phyloP scores from a whole-genome alignment of 2,113 vertebrate genomes.

The Scophthalmus maximus region DNA sequence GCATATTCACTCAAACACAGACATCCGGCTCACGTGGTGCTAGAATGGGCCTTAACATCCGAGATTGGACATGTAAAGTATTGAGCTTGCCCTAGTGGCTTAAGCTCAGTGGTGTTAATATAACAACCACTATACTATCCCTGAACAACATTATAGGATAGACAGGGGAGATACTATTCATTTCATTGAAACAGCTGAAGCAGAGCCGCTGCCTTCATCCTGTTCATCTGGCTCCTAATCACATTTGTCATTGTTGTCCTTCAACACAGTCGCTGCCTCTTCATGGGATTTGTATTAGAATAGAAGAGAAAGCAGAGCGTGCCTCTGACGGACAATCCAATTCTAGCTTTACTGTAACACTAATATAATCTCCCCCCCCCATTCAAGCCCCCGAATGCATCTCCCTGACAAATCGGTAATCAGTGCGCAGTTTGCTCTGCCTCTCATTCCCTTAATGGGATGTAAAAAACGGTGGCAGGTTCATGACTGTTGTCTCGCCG shows the following conservation, averaged over 20 bases:
- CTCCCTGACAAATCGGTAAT: conserved; percentile 46
- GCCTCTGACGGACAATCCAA: conserved; percentile 32
- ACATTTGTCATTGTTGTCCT: conserved; percentile 45
- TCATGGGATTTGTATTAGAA: conserved; percentile 20
- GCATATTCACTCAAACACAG: conserved; percentile 6
- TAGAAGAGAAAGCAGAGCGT: conserved; percentile 12
- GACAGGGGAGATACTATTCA: not conserved
- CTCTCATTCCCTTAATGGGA: conserved; percentile 38
- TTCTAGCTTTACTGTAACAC: conserved; percentile 47
- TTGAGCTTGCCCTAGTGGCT: not conserved
- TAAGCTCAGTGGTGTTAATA: not conserved
- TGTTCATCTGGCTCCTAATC: conserved; percentile 36
- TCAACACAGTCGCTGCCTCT: conserved; percentile 27
- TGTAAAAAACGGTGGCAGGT: conserved; percentile 35
- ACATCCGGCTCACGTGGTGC: conserved; percentile 7
- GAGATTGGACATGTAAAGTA: not conserved
- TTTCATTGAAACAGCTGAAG: conserved; percentile 10
- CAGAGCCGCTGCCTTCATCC: conserved; percentile 4
- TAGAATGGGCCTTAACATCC: not conserved
- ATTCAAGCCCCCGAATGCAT: conserved; percentile 22
- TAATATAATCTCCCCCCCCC: conserved; percentile 44
- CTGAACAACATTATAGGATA: not conserved
- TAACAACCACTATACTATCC: not conserved
- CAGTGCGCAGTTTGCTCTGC: conserved; percentile 31
- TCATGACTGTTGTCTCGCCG: conserved; percentile 38